Conservation (phyloP, 2,888 invertebrate species). For the Rotaria socialis region DNA sequence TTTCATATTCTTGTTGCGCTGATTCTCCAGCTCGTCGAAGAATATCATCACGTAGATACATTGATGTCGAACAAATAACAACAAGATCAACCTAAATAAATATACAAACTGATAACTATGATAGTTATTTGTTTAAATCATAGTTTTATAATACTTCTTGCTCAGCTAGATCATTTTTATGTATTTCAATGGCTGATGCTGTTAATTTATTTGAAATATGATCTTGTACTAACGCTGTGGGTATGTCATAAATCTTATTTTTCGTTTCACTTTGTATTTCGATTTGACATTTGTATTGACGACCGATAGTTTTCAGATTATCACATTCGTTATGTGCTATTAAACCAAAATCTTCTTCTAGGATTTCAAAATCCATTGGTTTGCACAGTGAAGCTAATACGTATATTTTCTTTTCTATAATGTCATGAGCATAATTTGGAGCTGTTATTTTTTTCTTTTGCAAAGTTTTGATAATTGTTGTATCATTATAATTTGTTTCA, state of each 20-base stretch:
- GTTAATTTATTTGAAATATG: neutral
- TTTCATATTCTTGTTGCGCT: neutral
- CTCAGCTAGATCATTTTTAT: neutral
- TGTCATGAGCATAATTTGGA: neutral
- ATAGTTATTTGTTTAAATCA: too few relatives aligned
- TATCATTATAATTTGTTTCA: neutral
- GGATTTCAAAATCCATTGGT: neutral
- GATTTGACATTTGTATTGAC: neutral
- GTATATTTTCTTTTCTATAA: neutral
- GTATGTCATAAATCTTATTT: neutral
- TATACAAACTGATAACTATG: neutral
- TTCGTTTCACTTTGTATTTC: neutral
- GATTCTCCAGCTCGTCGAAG: neutral
- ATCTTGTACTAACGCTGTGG: neutral
- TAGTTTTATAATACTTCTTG: neutral
- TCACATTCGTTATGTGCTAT: neutral
- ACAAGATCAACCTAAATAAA: neutral
- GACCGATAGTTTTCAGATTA: neutral
- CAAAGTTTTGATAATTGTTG: neutral
- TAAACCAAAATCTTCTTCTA: neutral
- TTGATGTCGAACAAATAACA: neutral
- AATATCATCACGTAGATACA: neutral
- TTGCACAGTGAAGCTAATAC: neutral
- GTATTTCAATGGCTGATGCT: neutral
- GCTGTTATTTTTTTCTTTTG: neutral